Percentiles rank a stretch among this genome's conserved stretches.
These are phyloP conservation scores for Epinotia demarniana DNA, from an alignment of 2,888 invertebrate species.

Conservation along the genomic window DNA sequence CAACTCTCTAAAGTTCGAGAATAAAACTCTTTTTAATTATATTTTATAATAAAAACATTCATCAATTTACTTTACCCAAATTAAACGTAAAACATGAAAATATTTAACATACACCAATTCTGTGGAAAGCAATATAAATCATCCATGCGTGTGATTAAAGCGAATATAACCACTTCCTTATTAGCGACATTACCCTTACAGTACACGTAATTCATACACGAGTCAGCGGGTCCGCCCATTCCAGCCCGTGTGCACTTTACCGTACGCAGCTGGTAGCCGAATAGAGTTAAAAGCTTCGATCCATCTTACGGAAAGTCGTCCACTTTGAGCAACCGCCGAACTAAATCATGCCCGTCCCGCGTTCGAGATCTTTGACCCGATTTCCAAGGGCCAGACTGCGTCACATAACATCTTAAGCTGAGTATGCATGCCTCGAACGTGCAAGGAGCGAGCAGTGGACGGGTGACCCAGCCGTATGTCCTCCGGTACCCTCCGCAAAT, in stretches of 20 bases:
- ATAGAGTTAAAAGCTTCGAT: conserved; percentile 81
- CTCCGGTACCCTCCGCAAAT: conserved; percentile 31
- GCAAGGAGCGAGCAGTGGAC: conserved; percentile 36
- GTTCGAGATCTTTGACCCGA: conserved; percentile 71
- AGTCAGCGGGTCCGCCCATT: conserved; percentile 66
- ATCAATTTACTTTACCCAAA: no score
- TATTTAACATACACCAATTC: neutral
- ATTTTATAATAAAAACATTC: no score
- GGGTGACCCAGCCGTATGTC: conserved; percentile 9
- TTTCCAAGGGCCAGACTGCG: conserved; percentile 63
- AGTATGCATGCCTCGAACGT: conserved; percentile 20
- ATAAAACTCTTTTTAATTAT: no score
- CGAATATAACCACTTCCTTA: conserved; percentile 50
- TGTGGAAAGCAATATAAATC: neutral
- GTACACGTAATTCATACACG: conserved; percentile 67
- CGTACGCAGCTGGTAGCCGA: conserved; percentile 70
- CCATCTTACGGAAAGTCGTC: conserved; percentile 76
- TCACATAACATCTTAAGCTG: conserved; percentile 57
- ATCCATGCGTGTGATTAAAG: conserved; percentile 42
- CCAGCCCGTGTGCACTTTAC: conserved; percentile 58
- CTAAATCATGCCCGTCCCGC: conserved; percentile 69
- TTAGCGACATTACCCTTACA: conserved; percentile 23
- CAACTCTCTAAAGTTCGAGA: no score
- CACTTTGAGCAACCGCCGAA: conserved; percentile 74
- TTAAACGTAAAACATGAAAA: no score